These are phyloP conservation scores for Furcifer pardalis DNA, from an alignment of 2,797 vertebrate genomes.

Conservation along the genomic window DNA sequence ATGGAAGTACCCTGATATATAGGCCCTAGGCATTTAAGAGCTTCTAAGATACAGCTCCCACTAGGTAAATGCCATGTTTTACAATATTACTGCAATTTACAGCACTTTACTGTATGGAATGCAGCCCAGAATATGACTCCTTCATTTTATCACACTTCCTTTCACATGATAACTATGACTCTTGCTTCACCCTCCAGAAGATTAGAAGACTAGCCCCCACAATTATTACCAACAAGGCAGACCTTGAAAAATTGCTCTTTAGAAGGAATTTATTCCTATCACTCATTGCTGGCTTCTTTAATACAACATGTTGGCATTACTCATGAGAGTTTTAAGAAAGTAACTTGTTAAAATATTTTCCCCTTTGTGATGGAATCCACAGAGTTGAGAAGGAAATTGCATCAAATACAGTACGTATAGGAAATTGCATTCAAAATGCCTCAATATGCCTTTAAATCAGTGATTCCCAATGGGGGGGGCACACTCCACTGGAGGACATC, in stretches of 20 bases:
- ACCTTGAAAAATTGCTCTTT: not conserved
- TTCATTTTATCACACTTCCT: not conserved
- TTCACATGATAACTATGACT: not conserved
- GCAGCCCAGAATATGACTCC: constrained; percentile 5
- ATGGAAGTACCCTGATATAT: not conserved
- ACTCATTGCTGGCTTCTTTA: not conserved
- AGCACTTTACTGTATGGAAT: constrained; percentile 8
- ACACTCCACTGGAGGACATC: no score
- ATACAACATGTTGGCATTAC: not conserved
- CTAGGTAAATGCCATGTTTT: constrained; percentile 24
- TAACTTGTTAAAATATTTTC: not conserved
- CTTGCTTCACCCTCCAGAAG: not conserved
- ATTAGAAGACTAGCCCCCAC: not conserved
- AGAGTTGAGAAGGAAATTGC: not conserved
- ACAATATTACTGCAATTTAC: not conserved
- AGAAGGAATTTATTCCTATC: not conserved
- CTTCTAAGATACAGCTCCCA: not conserved
- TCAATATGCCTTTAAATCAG: not conserved
- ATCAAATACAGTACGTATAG: not conserved
- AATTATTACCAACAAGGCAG: not conserved
- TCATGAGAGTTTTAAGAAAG: not conserved
- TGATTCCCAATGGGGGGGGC: no score
- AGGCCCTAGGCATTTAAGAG: constrained; percentile 3
- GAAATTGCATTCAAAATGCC: not conserved
- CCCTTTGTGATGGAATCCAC: not conserved